Evolutionary conservation across 92 coral and sea anemone genomes (phyloP).

Genomic region (Palythoa grandis): DNA sequence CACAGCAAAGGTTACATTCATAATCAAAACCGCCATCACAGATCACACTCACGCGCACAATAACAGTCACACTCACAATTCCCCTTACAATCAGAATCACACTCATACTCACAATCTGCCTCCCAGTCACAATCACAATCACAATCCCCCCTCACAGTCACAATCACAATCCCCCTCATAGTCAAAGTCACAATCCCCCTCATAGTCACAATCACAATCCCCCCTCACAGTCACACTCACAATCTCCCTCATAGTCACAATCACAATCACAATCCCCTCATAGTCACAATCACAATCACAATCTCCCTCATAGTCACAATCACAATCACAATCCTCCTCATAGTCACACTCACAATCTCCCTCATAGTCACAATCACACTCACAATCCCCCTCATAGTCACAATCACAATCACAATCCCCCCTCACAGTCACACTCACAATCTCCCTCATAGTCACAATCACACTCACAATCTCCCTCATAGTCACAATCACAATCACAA

Average conservation of each 20-base stretch:
- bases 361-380: background rate
- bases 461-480: background rate
- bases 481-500: background rate
- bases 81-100: background rate
- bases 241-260: background rate
- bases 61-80: background rate
- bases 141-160: background rate
- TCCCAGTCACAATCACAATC: background rate
- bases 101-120: background rate
- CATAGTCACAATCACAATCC: no score
- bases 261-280: background rate
- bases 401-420: background rate
- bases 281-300: background rate
- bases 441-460: background rate
- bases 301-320: background rate
- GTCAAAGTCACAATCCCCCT: no score
- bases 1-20: no score
- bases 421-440: background rate
- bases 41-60: background rate
- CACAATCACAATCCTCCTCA: background rate
- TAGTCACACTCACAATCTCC: background rate
- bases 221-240: background rate
- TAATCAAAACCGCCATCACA: no score
- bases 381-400: background rate
- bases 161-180: no score